These are phyloP conservation scores for Euura lappo DNA, from an alignment of 1,140 invertebrate species.

Conservation along the genomic window DNA sequence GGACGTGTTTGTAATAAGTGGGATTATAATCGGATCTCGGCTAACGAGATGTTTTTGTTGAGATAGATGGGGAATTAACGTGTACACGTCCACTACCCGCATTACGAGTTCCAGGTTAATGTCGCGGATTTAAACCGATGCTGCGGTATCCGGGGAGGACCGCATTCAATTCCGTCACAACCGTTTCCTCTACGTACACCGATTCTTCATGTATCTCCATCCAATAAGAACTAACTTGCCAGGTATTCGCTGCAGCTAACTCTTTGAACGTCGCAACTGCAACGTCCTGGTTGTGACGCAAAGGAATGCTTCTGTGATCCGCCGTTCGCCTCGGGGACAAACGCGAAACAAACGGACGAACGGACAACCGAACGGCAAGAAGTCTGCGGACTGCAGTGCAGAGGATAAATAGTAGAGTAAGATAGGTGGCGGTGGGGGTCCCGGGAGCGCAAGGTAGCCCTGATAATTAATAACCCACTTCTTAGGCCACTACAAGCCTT, in stretches of 20 bases:
- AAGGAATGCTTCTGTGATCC: slow-evolving; percentile 4
- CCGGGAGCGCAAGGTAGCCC: neutral
- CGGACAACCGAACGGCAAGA: neutral
- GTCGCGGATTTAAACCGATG: neutral
- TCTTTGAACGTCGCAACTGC: neutral
- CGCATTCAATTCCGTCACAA: neutral
- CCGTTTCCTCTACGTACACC: neutral
- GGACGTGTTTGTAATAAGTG: neutral
- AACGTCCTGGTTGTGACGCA: neutral
- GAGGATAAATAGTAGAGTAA: neutral
- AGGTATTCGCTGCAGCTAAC: neutral
- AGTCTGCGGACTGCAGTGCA: neutral
- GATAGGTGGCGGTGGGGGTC: neutral
- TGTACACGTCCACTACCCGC: no score
- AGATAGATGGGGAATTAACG: neutral
- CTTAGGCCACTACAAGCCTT: slow-evolving; percentile 1
- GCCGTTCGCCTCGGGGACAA: neutral
- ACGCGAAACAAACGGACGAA: neutral
- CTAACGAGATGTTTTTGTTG: neutral
- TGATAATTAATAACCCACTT: slow-evolving; percentile 7
- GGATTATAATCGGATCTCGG: neutral
- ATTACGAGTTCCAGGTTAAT: neutral
- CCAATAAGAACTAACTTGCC: slow-evolving; percentile 7
- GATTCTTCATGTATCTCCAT: slow-evolving; percentile 3
- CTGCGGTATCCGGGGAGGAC: neutral